Evolutionary conservation across 2,113 vertebrate species (phyloP).

Genomic region (Leptodactylus fuscus): DNA sequence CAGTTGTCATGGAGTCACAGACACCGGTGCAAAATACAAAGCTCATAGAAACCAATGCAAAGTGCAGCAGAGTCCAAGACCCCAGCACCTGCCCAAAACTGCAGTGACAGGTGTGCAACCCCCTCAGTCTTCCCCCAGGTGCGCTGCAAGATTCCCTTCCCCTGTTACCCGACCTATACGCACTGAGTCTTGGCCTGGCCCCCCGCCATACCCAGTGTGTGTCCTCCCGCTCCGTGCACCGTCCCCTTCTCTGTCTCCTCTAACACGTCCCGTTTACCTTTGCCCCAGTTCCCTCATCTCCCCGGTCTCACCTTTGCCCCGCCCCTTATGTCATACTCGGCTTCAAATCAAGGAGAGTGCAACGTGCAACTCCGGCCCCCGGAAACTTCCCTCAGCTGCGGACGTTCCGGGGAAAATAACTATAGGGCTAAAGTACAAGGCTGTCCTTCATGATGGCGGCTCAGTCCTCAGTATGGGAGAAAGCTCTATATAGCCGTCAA

Average conservation of each 20-base stretch:
- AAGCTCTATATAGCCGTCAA: too few species aligned
- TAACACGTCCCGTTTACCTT: background rate
- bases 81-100: background rate
- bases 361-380: background rate
- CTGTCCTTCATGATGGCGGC: too few species aligned
- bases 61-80: too few species aligned
- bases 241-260: background rate
- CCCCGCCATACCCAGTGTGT: background rate
- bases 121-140: background rate
- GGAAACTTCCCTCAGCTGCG: background rate
- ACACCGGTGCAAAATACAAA: too few species aligned
- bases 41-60: too few species aligned
- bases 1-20: too few species aligned
- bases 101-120: slow-evolving; percentile 15
- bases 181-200: background rate
- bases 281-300: background rate
- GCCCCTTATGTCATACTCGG: background rate
- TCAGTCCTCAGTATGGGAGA: too few species aligned
- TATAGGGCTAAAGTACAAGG: too few species aligned
- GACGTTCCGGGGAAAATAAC: background rate
- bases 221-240: background rate
- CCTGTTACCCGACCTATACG: too few species aligned
- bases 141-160: too few species aligned
- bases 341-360: background rate
- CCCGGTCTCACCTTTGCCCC: slow-evolving; percentile 5